Percentiles rank a stretch among this genome's conserved stretches.
Evolutionary conservation across 2,797 vertebrate genomes (phyloP).

Genomic region (Premnoplex brunnescens): DNA sequence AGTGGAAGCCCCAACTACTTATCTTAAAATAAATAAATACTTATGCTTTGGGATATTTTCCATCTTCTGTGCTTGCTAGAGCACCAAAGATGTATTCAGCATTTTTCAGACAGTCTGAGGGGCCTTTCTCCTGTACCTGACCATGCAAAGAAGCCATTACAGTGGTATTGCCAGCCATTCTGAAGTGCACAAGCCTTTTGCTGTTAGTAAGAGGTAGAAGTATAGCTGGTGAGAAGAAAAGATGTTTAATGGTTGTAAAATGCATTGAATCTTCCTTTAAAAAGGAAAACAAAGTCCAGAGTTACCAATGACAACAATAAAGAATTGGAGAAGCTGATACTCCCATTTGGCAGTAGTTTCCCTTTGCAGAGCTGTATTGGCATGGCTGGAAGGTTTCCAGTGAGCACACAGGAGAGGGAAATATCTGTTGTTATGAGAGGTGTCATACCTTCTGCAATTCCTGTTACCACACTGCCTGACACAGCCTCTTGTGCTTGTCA

Average conservation of each 20-base stretch:
- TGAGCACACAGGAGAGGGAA: neutral
- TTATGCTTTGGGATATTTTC: neutral
- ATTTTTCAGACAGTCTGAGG: neutral
- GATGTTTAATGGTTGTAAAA: slow-evolving; percentile 41
- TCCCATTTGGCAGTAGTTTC: slow-evolving; percentile 35
- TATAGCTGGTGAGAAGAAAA: slow-evolving; percentile 34
- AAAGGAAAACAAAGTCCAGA: slow-evolving; percentile 21
- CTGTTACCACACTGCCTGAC: neutral
- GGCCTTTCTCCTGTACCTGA: neutral
- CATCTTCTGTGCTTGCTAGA: neutral
- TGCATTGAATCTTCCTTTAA: slow-evolving; percentile 48
- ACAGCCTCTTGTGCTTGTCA: neutral
- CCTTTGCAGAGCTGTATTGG: neutral
- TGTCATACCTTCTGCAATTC: neutral
- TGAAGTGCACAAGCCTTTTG: neutral
- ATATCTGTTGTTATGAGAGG: neutral
- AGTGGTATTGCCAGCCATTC: neutral
- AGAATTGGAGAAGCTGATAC: slow-evolving; percentile 25
- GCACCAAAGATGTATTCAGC: neutral
- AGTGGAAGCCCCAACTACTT: neutral
- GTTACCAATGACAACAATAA: slow-evolving; percentile 33
- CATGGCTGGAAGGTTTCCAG: slow-evolving; percentile 40
- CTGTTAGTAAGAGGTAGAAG: slow-evolving; percentile 9
- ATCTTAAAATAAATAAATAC: neutral
- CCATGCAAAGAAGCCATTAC: neutral